Percentiles rank a stretch among this genome's conserved stretches.
phyloP scores from a whole-genome alignment of 2,113 vertebrate genomes.

The Mustela nigripes region DNA sequence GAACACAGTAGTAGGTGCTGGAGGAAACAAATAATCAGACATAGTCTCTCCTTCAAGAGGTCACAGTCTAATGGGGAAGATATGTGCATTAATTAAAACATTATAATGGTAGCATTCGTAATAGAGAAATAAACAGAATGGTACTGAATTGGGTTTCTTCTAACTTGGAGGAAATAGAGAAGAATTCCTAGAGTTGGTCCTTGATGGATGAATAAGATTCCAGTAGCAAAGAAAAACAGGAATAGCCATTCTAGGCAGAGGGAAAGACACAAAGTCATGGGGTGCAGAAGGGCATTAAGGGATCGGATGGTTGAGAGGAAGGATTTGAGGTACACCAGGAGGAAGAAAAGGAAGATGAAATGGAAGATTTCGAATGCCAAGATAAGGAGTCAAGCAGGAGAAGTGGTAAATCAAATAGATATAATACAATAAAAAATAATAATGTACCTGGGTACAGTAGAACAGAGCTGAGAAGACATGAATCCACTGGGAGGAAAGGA shows the following conservation, averaged over 20 bases:
- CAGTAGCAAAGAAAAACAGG: background rate
- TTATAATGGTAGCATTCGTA: background rate
- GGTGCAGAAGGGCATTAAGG: background rate
- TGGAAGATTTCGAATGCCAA: background rate
- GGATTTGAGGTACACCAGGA: background rate
- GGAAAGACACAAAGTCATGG: background rate
- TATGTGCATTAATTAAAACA: background rate
- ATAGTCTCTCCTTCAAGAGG: background rate
- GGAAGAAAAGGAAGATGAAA: background rate
- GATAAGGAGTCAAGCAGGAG: background rate
- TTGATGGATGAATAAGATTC: background rate
- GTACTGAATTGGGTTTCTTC: background rate
- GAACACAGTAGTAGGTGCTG: background rate
- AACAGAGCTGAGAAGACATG: background rate
- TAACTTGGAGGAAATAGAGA: constrained; percentile 1
- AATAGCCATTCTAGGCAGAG: background rate
- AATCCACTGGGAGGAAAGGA: background rate
- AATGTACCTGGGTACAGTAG: background rate
- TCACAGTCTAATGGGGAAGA: background rate
- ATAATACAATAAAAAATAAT: background rate
- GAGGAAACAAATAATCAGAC: background rate
- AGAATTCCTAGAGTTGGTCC: background rate
- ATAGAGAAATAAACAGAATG: background rate
- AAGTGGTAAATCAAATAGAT: background rate
- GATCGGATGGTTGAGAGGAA: background rate